Base-by-base conservation (phyloP, 2,888 invertebrate species). In the Gerosis bhagava region DNA sequence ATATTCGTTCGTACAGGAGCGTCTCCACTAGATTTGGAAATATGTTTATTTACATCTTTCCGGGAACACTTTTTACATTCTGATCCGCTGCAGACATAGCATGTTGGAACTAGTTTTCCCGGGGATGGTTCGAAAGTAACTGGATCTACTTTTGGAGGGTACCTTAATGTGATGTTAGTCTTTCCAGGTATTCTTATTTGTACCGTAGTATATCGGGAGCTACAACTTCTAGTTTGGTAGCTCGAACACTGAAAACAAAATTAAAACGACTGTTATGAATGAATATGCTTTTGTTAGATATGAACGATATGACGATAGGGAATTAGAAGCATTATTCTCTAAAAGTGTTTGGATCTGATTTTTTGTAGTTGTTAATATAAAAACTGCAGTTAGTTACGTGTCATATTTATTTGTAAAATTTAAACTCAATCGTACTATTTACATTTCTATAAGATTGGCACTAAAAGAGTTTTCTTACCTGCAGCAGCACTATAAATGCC, bases 401-500 rank as follows among this genome's bases (percentile, higher is more conserved):
- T n/a, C n/a, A n/a, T n/a, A n/a, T n/a, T n/a, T n/a, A n/a, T n/a
- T n/a, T n/a, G n/a, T n/a, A n/a, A n/a, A n/a, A n/a, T n/a, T n/a
- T n/a, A n/a, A n/a, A n/a, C n/a, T n/a, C n/a, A n/a, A n/a, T n/a
- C n/a, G n/a, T n/a, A n/a, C n/a, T n/a, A n/a, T n/a, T n/a, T n/a
- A n/a, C n/a, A n/a, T n/a, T n/a, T n/a, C n/a, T n/a, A n/a, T n/a
- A 19, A 19, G 3, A 19, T 19, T 19, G 3, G 19, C 6, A 5
- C 6, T 19, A 19, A 19, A 12, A 19, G 15, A 22, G 19, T 5
- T 16, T 19, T 16, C 63, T 70, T 64, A 84, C 83, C 77, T 77
- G 73, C n/a, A 74, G 50, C n/a, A 73, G 24, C 41, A 70, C 62
- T 46, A 75, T 39, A 43, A 59, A 64, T 11, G 58, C 49, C 45